Evolutionary conservation across 1,140 invertebrate species (phyloP), one percentile per base, ranked within the genome.

Genomic region (Drosophila setifemur): DNA sequence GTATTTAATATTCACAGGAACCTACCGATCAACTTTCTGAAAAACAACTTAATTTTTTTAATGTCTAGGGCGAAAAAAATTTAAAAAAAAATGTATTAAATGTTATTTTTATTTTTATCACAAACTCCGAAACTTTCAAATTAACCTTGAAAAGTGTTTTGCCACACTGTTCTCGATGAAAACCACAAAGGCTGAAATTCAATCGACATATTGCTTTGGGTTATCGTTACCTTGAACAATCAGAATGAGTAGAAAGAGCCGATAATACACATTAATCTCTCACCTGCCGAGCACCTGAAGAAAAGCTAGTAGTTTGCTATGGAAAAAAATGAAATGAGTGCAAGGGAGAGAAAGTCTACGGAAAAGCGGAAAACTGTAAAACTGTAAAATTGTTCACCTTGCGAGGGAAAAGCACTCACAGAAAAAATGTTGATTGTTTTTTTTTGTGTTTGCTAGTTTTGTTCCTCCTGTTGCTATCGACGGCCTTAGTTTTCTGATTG

Each of bases 241-340:
- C 54, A 45, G 29, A 42, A 35, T 12, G 50, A 55, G 49, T 5
- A 29, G 49, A 21, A 18, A 43, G 14, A 23, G 31, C 40, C 39
- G 55, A 39, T 64, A 64, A 64, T 64, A 64, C 57, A 44, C 60
- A 64, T 64, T 64, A 64, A 64, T 64, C 60, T 49, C 60, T 64
- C 60, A 64, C 57, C 60, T 64, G 60, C 26, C 26, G 28, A 43
- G 28, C 5, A 42, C 11, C 26, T 42, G 37, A 25, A 16, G 18
- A 45, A 21, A 26, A 28, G 54, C n/a, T n/a, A n/a, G n/a, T n/a
- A n/a, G n/a, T n/a, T n/a, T n/a, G 21, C 28, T 52, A 35, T 8
- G 31, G 21, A 63, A 26, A 28, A 37, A 63, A 63, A 63, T 63
- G 55, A 63, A 63, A 63, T 42, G 52, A 23, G 14, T 8, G 11